Conservation (phyloP, 1,140 invertebrate genomes). For the Nylanderia fulva region DNA sequence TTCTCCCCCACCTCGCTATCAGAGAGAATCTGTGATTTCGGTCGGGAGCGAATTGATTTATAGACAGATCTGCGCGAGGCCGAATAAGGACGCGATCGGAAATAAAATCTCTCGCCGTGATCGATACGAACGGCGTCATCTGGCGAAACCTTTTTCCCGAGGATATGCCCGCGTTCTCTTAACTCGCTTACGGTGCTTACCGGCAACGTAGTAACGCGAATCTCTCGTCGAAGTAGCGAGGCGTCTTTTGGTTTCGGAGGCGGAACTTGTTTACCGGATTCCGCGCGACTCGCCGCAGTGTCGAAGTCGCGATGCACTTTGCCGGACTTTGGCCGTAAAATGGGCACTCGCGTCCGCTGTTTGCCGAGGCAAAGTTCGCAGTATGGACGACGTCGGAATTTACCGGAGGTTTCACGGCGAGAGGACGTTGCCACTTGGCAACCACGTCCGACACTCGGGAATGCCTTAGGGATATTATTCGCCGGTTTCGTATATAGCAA, state of each 20-base stretch:
- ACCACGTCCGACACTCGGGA: slow-evolving; percentile 69
- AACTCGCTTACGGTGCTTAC: slow-evolving; percentile 35
- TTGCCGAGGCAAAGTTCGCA: slow-evolving; percentile 68
- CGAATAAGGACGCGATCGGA: slow-evolving; percentile 70
- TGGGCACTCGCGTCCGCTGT: slow-evolving; percentile 55
- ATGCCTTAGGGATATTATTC: slow-evolving; percentile 75
- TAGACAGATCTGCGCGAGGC: slow-evolving; percentile 65
- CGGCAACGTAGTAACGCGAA: not conserved
- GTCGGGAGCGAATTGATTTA: slow-evolving; percentile 72
- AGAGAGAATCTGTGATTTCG: slow-evolving; percentile 25
- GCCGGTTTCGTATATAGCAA: slow-evolving; percentile 28
- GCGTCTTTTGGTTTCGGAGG: not conserved
- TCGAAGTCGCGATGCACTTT: slow-evolving; percentile 63
- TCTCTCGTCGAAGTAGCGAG: not conserved
- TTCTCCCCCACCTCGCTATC: not conserved
- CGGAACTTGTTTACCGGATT: slow-evolving; percentile 61
- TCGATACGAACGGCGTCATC: slow-evolving; percentile 67
- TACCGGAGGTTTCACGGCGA: slow-evolving; percentile 62
- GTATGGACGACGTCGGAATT: slow-evolving; percentile 63
- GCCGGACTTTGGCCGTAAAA: slow-evolving; percentile 57
- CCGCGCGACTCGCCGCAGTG: slow-evolving; percentile 30
- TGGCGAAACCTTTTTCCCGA: slow-evolving; percentile 5
- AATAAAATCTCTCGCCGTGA: slow-evolving; percentile 70
- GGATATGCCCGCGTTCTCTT: not conserved
- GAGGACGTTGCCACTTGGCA: slow-evolving; percentile 66